phyloP scores from a whole-genome alignment of 2,888 invertebrate genomes.

The Mallateleia sp. region DNA sequence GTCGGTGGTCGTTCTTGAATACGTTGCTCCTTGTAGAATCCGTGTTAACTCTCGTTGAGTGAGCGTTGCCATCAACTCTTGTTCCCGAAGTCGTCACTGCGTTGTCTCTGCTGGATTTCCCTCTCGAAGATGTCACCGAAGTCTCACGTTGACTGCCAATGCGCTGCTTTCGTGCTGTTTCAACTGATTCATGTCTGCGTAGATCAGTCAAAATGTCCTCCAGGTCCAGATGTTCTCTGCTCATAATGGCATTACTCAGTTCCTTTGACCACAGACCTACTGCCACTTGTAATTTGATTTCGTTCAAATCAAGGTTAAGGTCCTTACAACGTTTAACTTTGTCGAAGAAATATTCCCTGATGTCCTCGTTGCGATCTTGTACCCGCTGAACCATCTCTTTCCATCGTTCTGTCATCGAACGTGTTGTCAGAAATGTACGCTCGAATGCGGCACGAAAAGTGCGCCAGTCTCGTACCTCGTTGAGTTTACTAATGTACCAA shows the following conservation, averaged over 20 bases:
- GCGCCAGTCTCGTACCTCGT: slow-evolving; percentile 54
- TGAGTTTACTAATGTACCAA: slow-evolving; percentile 45
- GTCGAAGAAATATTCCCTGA: slow-evolving; percentile 40
- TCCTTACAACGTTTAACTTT: slow-evolving; percentile 45
- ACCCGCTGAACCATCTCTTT: slow-evolving; percentile 30
- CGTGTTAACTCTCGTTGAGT: too few species aligned
- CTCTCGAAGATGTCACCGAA: not conserved
- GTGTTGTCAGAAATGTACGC: slow-evolving; percentile 32
- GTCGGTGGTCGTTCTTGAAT: not conserved
- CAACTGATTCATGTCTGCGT: slow-evolving; percentile 22
- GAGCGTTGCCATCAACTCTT: not conserved
- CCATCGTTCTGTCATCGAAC: slow-evolving; percentile 47
- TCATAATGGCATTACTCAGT: slow-evolving; percentile 36
- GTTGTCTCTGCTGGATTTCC: not conserved
- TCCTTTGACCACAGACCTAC: slow-evolving; percentile 56
- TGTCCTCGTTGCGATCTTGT: slow-evolving; percentile 34
- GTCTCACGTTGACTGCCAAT: not conserved
- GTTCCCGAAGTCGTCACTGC: not conserved
- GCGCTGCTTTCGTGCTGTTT: slow-evolving; percentile 2
- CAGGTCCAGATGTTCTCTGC: slow-evolving; percentile 2
- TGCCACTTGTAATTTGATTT: slow-evolving; percentile 52
- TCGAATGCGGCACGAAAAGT: slow-evolving; percentile 47
- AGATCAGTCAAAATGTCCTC: slow-evolving; percentile 44
- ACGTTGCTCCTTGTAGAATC: too few species aligned
- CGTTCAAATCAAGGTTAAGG: not conserved